These are phyloP conservation scores for Manis pentadactyla DNA, from an alignment of 2,797 vertebrate species.

Conservation along the genomic window DNA sequence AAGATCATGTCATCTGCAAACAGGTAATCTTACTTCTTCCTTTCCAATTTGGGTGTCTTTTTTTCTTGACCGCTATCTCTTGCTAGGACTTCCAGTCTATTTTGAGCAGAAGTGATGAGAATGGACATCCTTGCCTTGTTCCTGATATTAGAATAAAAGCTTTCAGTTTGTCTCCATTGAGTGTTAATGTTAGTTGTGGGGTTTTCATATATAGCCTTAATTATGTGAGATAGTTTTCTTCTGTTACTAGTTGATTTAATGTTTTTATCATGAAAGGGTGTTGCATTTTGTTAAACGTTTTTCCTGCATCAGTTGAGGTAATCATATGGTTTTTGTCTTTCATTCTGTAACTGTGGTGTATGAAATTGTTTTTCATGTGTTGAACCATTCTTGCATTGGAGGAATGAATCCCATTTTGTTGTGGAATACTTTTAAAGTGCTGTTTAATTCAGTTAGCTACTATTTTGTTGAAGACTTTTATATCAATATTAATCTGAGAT, in stretches of 20 bases:
- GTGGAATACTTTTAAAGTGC: not conserved
- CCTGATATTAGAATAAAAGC: not conserved
- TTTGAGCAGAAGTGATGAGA: not conserved
- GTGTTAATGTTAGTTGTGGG: not conserved
- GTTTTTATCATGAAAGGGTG: not conserved
- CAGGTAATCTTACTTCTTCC: not conserved
- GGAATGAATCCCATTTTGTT: not conserved
- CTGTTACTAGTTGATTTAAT: not conserved
- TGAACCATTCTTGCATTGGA: not conserved
- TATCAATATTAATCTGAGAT: not conserved
- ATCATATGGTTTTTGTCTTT: not conserved
- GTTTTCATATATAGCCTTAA: not conserved
- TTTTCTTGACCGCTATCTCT: not conserved
- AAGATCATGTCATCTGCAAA: not conserved
- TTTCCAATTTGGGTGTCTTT: not conserved
- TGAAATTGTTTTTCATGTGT: not conserved
- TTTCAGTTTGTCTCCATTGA: not conserved
- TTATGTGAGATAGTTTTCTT: not conserved
- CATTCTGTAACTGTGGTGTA: not conserved
- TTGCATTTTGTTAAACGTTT: not conserved
- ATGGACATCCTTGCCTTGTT: not conserved
- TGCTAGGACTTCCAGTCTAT: not conserved
- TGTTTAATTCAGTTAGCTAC: not conserved
- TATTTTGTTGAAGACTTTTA: not conserved
- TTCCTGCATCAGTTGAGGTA: not conserved